phyloP scores from a whole-genome alignment of 2,797 vertebrate genomes.

The Morelia viridis region DNA sequence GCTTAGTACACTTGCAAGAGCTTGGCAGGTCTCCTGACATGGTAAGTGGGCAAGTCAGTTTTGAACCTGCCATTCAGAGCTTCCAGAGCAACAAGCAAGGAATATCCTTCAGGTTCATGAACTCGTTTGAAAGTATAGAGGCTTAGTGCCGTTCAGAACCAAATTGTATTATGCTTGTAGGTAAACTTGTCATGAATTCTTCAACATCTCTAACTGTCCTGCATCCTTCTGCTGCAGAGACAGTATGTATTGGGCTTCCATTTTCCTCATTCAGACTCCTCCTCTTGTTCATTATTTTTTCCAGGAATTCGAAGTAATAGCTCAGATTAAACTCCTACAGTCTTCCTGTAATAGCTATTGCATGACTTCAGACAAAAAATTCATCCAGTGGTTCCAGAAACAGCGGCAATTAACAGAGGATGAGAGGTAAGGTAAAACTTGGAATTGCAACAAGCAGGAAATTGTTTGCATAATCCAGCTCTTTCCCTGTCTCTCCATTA shows the following conservation, averaged over 20 bases:
- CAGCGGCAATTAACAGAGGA: slow-evolving; percentile 86
- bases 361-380: slow-evolving; percentile 79
- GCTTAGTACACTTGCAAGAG: neutral
- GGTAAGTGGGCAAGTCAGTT: neutral
- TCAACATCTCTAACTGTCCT: neutral
- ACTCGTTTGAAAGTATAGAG: neutral
- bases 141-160: neutral
- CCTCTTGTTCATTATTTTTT: slow-evolving; percentile 30
- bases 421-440: slow-evolving; percentile 88
- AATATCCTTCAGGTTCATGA: neutral
- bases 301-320: slow-evolving; percentile 95
- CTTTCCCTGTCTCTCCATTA: neutral
- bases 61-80: neutral
- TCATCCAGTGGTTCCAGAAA: slow-evolving; percentile 88
- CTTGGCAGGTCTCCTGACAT: neutral
- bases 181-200: slow-evolving; percentile 20
- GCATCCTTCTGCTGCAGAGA: slow-evolving; percentile 1
- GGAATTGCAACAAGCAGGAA: neutral
- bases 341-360: slow-evolving; percentile 95
- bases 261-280: slow-evolving; percentile 38
- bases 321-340: slow-evolving; percentile 93
- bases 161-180: neutral
- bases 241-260: neutral
- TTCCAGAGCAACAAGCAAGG: neutral
- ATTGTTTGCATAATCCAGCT: neutral